Conservation (phyloP, 1,140 invertebrate species). For the Nymphalis io region DNA sequence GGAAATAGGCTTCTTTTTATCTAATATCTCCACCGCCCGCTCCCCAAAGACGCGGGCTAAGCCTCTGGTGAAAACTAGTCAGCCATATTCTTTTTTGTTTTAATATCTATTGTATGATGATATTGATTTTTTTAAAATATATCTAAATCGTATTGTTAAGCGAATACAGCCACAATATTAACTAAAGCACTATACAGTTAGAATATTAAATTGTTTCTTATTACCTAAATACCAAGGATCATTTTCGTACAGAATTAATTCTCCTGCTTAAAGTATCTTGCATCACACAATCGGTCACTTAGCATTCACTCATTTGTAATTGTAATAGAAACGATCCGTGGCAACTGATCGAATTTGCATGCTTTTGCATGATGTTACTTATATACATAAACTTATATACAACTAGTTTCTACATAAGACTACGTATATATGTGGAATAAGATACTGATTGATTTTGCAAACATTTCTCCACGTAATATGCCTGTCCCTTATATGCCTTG, state of each 20-base stretch:
- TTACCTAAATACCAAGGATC: background rate
- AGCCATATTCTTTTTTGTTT: too few species aligned
- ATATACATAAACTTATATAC: conserved; percentile 3
- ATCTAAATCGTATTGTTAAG: background rate
- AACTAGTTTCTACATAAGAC: background rate
- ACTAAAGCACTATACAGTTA: background rate
- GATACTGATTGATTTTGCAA: too few species aligned
- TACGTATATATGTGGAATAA: too few species aligned
- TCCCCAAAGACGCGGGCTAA: too few species aligned
- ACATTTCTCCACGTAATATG: too few species aligned
- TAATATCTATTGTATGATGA: too few species aligned
- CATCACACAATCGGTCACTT: conserved; percentile 33
- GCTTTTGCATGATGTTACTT: conserved; percentile 18
- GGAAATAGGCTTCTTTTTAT: too few species aligned
- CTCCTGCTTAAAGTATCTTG: conserved; percentile 12
- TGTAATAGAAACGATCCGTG: conserved; percentile 38
- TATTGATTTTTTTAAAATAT: too few species aligned
- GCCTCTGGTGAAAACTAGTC: too few species aligned
- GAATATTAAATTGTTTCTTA: conserved; percentile 9
- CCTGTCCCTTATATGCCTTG: too few species aligned
- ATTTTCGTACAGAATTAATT: background rate
- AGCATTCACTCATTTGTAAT: conserved; percentile 44
- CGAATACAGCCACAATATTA: background rate
- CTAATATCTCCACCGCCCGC: too few species aligned
- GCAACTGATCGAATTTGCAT: conserved; percentile 35